Base-by-base conservation (phyloP, 2,797 vertebrate genomes). In the Gorsachius magnificus region DNA sequence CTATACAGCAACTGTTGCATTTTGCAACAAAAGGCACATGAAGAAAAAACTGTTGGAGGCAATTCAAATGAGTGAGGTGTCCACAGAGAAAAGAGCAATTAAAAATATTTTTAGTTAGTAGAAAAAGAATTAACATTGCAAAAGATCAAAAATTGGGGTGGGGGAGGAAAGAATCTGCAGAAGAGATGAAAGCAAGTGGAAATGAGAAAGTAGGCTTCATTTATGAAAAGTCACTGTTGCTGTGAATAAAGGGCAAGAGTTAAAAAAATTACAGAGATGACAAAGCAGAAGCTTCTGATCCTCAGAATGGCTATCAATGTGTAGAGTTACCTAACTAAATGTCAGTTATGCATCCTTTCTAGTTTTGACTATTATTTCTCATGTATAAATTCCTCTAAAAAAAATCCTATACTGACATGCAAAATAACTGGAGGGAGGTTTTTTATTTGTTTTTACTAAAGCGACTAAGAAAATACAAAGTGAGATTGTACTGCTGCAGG, bases 91-190 rank as follows among this genome's bases (percentile, higher is more conserved):
- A 92, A 64, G 16, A 35, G 6, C 5, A 79, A 75, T 57, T 61
- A 50, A 89, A 91, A 25, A 6, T 2, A 31, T 4, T 71, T 83
- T 35, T 45, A 53, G 7, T 21, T 45, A 36, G 4, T 4, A 71
- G 18, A 43, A 83, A 69, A 83, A 77, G 2, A 54, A 35, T 6
- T 22, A 63, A 36, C 5, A 45, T 7, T 54, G 15, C 63, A 11
- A 74, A 80, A 56, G 6, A 54, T 17, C 0, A 65, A 76, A 41
- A n/a, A 54, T 9, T 4, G 0, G 6, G 1, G 1, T 19, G 1
- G 2, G 5, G 4, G 8, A 3, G 26, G 21, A 56, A 0, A 10
- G 3, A 48, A 10, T 46, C 36, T 86, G 25, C 21, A 58, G 25
- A 72, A 45, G 5, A 41, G 8, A 61, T 4, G 11, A 28, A 77